Conservation (phyloP, 2,113 vertebrate genomes). For the Equus przewalskii region DNA sequence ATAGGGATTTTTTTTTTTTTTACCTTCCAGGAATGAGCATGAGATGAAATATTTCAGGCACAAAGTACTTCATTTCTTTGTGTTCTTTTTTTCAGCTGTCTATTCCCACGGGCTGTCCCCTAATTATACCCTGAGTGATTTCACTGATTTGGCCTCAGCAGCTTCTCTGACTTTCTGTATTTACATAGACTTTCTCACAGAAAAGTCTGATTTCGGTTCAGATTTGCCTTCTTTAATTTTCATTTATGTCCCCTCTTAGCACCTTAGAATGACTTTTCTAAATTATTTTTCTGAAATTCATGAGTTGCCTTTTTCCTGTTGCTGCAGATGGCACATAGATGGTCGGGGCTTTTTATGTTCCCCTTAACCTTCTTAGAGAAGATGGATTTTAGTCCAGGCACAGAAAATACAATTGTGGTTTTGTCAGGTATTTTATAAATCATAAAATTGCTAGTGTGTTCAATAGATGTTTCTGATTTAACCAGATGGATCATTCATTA, state of each 20-base stretch:
- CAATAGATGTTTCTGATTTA: conserved; percentile 66
- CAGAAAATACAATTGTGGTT: conserved; percentile 73
- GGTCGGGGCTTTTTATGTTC: conserved; percentile 63
- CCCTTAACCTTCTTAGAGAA: conserved; percentile 67
- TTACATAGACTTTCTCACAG: conserved; percentile 47
- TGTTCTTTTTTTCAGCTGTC: background rate
- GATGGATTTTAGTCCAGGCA: conserved; percentile 48
- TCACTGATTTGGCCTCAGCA: background rate
- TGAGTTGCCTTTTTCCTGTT: conserved; percentile 24
- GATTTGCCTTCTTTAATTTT: conserved; percentile 52
- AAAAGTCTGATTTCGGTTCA: conserved; percentile 16
- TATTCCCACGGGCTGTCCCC: background rate
- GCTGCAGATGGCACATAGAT: conserved; percentile 46
- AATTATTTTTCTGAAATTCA: conserved; percentile 59
- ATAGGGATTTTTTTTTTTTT: background rate
- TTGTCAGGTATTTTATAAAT: conserved; percentile 74
- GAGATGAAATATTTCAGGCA: conserved; percentile 40
- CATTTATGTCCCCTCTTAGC: conserved; percentile 15
- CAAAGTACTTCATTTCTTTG: background rate
- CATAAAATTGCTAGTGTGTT: conserved; percentile 70
- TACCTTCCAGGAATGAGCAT: background rate
- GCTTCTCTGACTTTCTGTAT: conserved; percentile 7
- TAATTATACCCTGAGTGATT: conserved; percentile 58
- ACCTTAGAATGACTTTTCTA: conserved; percentile 14
- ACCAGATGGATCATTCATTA: conserved; percentile 66